phyloP scores from a whole-genome alignment of 2,888 invertebrate species.

The Allygus modestus region DNA sequence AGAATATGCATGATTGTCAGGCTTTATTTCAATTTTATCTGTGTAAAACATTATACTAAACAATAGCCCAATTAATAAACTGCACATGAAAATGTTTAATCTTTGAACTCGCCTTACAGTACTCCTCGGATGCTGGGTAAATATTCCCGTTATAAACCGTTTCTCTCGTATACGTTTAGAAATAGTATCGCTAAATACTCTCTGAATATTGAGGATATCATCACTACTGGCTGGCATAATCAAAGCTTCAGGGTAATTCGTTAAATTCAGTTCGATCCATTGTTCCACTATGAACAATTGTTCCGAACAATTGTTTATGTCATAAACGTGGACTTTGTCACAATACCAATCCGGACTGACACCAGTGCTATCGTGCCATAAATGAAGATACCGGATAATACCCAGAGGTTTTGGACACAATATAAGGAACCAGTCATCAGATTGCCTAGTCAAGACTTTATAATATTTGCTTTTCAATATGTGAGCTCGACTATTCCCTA shows the following conservation, averaged over 20 bases:
- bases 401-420: constrained; percentile 56
- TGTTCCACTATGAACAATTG: neutral
- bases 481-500: constrained; percentile 58
- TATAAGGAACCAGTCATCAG: constrained; percentile 64
- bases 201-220: neutral
- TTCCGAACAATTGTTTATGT: neutral
- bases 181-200: constrained; percentile 4
- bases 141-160: neutral
- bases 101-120: neutral
- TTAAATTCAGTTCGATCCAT: neutral
- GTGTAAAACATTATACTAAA: neutral
- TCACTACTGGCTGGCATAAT: constrained; percentile 1
- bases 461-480: constrained; percentile 61
- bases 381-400: constrained; percentile 47
- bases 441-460: constrained; percentile 36
- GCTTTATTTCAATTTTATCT: neutral
- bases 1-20: neutral
- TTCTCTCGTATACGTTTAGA: neutral
- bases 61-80: neutral
- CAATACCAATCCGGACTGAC: constrained; percentile 61
- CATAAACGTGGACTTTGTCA: constrained; percentile 17
- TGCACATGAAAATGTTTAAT: neutral
- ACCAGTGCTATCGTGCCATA: constrained; percentile 63
- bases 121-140: constrained; percentile 10
- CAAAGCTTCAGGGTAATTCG: constrained; percentile 5